phyloP scores from a whole-genome alignment of 1,140 invertebrate genomes.

The Drosophila kohkoa region DNA sequence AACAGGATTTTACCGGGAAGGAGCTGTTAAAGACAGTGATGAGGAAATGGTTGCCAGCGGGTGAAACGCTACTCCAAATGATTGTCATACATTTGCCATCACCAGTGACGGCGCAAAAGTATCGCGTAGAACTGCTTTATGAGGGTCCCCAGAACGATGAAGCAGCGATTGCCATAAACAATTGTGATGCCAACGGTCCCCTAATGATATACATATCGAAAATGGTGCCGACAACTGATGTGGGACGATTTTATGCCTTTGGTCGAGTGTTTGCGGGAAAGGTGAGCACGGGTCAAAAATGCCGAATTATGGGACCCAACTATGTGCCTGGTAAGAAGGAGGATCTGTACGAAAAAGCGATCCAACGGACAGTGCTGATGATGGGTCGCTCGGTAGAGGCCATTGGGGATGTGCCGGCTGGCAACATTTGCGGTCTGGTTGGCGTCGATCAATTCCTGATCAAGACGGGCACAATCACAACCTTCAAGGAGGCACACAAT shows the following conservation, averaged over 20 bases:
- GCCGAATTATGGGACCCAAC: slow-evolving; percentile 99
- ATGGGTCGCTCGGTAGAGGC: slow-evolving; percentile 99
- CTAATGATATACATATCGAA: no score
- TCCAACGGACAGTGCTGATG: slow-evolving; percentile 99
- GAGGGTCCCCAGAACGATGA: no score
- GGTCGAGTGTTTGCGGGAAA: no score
- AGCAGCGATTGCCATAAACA: no score
- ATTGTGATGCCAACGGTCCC: no score
- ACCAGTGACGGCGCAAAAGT: no score
- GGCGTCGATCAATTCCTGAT: slow-evolving; percentile 99
- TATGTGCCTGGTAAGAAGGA: slow-evolving; percentile 99
- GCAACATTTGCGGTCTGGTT: slow-evolving; percentile 99
- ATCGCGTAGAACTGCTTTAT: no score
- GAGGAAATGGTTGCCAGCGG: slow-evolving; percentile 99
- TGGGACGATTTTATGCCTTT: no score
- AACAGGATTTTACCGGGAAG: slow-evolving; percentile 97
- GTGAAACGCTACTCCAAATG: slow-evolving; percentile 99
- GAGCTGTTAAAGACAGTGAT: slow-evolving; percentile 96
- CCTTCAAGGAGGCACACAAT: slow-evolving; percentile 99
- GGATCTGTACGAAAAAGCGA: slow-evolving; percentile 98
- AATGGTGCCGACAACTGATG: no score
- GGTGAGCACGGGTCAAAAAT: no score
- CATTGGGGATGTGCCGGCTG: slow-evolving; percentile 99
- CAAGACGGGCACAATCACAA: slow-evolving; percentile 99
- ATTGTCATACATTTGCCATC: slow-evolving; percentile 99